Evolutionary conservation across 2,113 vertebrate genomes (phyloP).

Genomic region (Chaetorhynchus papuensis): DNA sequence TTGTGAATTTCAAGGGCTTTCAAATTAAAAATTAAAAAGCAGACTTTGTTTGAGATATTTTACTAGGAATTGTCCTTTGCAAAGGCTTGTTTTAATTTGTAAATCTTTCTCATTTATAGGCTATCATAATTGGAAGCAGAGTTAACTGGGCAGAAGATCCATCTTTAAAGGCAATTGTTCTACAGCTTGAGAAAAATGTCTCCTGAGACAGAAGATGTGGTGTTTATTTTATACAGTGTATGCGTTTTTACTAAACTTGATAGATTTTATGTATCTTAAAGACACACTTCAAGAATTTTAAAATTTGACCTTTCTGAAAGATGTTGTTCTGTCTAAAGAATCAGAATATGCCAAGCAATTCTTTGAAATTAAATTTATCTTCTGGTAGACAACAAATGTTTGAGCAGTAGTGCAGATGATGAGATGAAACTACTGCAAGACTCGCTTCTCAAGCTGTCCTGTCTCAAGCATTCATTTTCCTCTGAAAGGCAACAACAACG

Average conservation of each 20-base stretch:
- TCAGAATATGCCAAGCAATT: accelerated
- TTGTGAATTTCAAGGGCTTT: background rate
- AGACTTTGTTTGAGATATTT: background rate
- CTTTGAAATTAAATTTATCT: background rate
- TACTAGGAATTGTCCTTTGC: background rate
- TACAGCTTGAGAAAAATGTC: constrained; percentile 65
- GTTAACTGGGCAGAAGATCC: constrained; percentile 74
- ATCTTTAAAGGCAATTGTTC: constrained; percentile 54
- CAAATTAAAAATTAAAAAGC: background rate
- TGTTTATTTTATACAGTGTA: background rate
- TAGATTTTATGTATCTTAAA: background rate
- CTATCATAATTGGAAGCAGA: constrained; percentile 65
- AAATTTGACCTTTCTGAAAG: background rate
- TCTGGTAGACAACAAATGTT: background rate
- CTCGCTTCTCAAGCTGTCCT: background rate
- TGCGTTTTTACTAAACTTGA: background rate
- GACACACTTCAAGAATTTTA: accelerated
- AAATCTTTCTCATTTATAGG: constrained; percentile 49
- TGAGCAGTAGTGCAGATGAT: accelerated
- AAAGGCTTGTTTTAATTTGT: background rate
- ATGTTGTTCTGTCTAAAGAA: background rate
- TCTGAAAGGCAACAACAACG: background rate
- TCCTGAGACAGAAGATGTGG: background rate
- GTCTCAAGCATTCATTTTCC: accelerated
- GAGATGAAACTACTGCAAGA: background rate